Percentiles rank a stretch among this genome's conserved stretches.
Evolutionary conservation across 2,113 vertebrate genomes (phyloP).

Genomic region (Muntiacus muntjak): DNA sequence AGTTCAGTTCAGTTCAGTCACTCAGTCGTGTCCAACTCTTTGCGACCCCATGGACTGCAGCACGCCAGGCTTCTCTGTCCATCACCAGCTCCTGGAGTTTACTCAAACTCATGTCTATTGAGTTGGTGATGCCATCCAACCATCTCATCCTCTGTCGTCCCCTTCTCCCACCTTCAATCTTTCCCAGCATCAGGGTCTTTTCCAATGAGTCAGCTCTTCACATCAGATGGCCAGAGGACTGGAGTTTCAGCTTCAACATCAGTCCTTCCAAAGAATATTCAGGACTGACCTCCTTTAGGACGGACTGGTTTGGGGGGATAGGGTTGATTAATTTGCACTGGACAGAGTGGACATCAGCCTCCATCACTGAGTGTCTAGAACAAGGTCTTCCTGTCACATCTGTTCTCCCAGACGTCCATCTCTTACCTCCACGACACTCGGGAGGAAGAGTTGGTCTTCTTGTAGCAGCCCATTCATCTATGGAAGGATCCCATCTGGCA

Average conservation of each 20-base stretch:
- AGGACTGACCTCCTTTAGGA: background rate
- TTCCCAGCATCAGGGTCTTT: background rate
- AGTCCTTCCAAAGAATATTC: background rate
- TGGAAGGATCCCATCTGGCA: background rate
- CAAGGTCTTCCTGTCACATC: background rate
- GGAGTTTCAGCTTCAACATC: background rate
- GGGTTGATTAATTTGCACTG: background rate
- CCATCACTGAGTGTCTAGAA: background rate
- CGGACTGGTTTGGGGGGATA: background rate
- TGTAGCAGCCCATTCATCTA: background rate
- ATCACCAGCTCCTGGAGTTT: accelerated
- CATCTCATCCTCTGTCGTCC: background rate
- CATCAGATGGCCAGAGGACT: background rate
- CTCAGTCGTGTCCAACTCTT: background rate
- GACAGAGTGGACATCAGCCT: background rate
- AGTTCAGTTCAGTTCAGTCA: background rate
- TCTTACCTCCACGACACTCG: background rate
- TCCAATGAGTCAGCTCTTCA: background rate
- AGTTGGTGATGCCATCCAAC: accelerated
- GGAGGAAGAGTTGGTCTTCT: background rate
- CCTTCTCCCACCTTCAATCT: accelerated
- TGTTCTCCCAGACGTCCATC: background rate
- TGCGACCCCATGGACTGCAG: accelerated
- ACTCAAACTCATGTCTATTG: background rate
- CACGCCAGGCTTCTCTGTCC: background rate